Base-by-base conservation (phyloP, 1,140 invertebrate genomes). In the Aphelenchoides besseyi region DNA sequence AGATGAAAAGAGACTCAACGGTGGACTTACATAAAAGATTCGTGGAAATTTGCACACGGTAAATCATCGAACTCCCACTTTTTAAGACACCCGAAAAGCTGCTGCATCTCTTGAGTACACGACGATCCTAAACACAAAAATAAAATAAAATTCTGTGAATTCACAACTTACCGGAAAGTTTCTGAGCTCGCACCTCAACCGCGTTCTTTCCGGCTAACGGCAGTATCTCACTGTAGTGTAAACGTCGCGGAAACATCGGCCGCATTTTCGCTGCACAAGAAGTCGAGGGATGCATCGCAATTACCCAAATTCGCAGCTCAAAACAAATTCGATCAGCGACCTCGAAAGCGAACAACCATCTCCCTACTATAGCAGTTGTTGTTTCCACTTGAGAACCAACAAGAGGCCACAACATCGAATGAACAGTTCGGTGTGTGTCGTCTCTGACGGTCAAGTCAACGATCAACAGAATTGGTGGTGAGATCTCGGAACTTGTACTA, bases 21-120 rank as follows among this genome's bases (percentile, higher is more conserved):
- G n/a, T n/a, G n/a, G n/a, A n/a, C n/a, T n/a, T n/a, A n/a, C 71
- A 69, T 78, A 48, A 79, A 80, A n/a, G 61, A n/a, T 16, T 70
- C 71, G 48, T 82, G 74, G 28, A 81, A 74, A 33, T 74, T 68
- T 9, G 48, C 30, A 30, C 80, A 82, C 26, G 72, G 81, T 62
- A 82, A 53, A 70, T 83, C 79, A 62, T 82, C 80, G 54, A 75
- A 82, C 64, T 82, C 80, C 79, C 79, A 81, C 54, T 83, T 83
- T 41, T 79, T 78, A 23, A 82, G 41, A 61, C 80, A 82, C 26
- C 70, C 71, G 57, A 83, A 82, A 26, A 82, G 37, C 9, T 63
- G 62, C 69, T 83, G 81, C 9, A 83, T 36, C 57, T 82, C 81
- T 67, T 80, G 78, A 5, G 78, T 80, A 55, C 77, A 79, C 18